Evolutionary conservation across 1,140 invertebrate species (phyloP).

Genomic region (Panagrolaimus sp.): DNA sequence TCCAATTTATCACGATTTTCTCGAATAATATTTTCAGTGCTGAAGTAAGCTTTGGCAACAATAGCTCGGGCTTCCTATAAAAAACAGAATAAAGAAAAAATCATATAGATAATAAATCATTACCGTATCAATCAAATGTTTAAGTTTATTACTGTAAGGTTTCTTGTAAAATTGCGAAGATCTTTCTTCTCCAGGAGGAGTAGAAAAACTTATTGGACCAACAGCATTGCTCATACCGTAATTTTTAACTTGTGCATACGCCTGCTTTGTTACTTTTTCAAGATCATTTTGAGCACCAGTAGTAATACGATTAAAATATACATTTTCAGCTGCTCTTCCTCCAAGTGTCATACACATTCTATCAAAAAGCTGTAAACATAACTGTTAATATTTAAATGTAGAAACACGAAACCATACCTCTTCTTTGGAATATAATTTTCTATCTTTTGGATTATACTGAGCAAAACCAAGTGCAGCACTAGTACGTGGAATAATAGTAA

Average conservation of each 20-base stretch:
- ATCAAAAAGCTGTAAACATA: slow-evolving; percentile 69
- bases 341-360: slow-evolving; percentile 90
- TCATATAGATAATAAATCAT: no score
- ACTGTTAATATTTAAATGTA: no score
- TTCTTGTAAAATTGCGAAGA: slow-evolving; percentile 63
- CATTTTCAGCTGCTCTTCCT: slow-evolving; percentile 80
- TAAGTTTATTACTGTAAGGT: slow-evolving; percentile 81
- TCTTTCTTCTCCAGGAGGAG: slow-evolving; percentile 63
- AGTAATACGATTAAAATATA: slow-evolving; percentile 80
- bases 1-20: slow-evolving; percentile 78
- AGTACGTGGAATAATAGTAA: slow-evolving; percentile 81
- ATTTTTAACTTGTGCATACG: slow-evolving; percentile 71
- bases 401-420: slow-evolving; percentile 61
- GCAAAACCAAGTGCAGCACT: slow-evolving; percentile 83
- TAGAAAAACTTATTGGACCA: slow-evolving; percentile 73
- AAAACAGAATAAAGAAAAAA: no score
- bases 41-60: slow-evolving; percentile 73
- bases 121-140: slow-evolving; percentile 72
- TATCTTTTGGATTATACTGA: slow-evolving; percentile 82
- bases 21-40: slow-evolving; percentile 74
- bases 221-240: slow-evolving; percentile 83
- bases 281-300: slow-evolving; percentile 90
- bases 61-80: slow-evolving; percentile 70
- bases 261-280: slow-evolving; percentile 77
- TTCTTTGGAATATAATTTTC: slow-evolving; percentile 75